Evolutionary conservation across 37 sponge, comb jelly and placozoan species (phyloP), one percentile per base, ranked within the genome.

Genomic region (Chondrosia reniformis): DNA sequence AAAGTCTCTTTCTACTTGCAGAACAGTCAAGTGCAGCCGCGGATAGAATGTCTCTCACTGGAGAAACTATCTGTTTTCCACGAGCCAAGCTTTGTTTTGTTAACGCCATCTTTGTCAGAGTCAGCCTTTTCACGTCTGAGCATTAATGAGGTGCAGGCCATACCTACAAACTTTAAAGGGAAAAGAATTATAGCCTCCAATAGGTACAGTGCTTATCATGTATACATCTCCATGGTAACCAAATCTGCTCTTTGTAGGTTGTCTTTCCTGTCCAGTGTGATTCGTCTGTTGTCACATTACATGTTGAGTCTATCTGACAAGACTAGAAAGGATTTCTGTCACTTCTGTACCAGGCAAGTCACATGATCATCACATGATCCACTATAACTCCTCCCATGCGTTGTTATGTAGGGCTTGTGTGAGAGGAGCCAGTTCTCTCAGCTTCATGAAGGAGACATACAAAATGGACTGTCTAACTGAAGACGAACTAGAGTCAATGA

Each of bases 61-160:
- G 75, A 86, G 13, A 82, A 83, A 31, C 80, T 83, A 3, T 90
- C 91, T 21, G 77, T 90, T 12, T 13, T 25, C 42, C 55, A n/a
- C n/a, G 58, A 89, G 89, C 27, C 67, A 44, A 30, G 85, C 12
- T 46, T 52, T 3, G 64, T 75, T 46, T 3, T 83, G 22, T 55
- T 83, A 13, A 72, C 75, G 55, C 61, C 54, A 7, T 38, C 80
- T 58, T 79, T 90, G 42, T 86, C 91, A 46, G 87, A 85, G 67
- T 79, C 80, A 7, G 79, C 65, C 0, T 63, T 90, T 22, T 62
- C 58, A 59, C 78, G 83, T 37, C 91, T 86, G 57, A 75, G 85
- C 46, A 75, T 82, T 31, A 33, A 63, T 7, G 86, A 90, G 42
- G 40, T 22, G 9, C 63, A 72, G 72, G 46, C 62, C 19, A 17